Evolutionary conservation across 2,797 vertebrate species (phyloP), one percentile per base, ranked within the genome.

Genomic region (Rhabdomys pumilio): DNA sequence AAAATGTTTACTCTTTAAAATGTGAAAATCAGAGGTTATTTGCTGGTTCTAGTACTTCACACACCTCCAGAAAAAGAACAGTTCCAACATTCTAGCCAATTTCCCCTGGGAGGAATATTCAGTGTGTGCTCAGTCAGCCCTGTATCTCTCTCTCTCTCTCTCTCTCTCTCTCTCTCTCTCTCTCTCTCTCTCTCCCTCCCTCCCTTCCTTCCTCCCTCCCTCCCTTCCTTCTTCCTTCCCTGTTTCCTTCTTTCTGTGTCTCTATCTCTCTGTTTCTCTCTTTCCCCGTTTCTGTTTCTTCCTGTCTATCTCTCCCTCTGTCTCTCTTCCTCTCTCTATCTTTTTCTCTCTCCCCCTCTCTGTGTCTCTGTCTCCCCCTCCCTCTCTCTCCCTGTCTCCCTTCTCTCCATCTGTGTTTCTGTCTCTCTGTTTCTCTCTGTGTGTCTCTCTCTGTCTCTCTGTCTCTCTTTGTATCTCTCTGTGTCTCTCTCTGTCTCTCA

Each of bases 1-100:
- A 93, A 75, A 96, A 85, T 57, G 96, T 91, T 67, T 77, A 38
- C 26, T 61, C 75, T 47, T 24, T 92, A 90, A 92, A 86, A 87
- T 6, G 3, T 97, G 80, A 76, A 88, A 75, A 87, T 93, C 63
- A 47, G 26, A 93, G 88, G 80, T 61, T 86, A 90, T 89, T 90
- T 6, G 0, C 0, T 80, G 93, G 80, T 2, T 47, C 31, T 53
- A 44, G 15, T 50, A 73, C 92, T 77, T 91, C 14, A 44, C 22
- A 80, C n/a, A 14, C 17, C 90, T 85, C 47, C 44, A 41, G 47
- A 47, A 15, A 41, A 94, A 89, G 96, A 89, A 61, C 7, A 44
- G 44, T 57, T 15, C 55, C 14, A 63, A n/a, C 10, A 73, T 44
- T 88, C 44, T 1, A 0, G 31, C 77, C 67, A 75, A 22, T 26